Conservation (phyloP, 2,797 vertebrate species). For the Nyctalus aviator region DNA sequence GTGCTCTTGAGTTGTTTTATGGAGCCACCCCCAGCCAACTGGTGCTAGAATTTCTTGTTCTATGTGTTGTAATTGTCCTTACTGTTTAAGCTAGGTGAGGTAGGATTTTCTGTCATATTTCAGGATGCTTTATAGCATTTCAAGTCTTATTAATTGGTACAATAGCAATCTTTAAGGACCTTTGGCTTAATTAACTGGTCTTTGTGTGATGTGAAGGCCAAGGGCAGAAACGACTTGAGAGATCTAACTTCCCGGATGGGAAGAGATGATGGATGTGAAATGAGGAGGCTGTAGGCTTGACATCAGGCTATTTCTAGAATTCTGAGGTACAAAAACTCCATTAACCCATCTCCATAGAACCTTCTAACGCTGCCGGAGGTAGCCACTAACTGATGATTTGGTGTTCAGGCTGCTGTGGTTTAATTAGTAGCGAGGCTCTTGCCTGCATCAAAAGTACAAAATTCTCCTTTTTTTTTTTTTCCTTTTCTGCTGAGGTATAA, state of each 20-base stretch:
- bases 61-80: background rate
- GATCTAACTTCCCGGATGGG: background rate
- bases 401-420: background rate
- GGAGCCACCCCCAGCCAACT: background rate
- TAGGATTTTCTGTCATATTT: background rate
- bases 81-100: background rate
- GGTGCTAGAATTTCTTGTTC: background rate
- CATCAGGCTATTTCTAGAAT: slow-evolving; percentile 41
- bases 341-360: slow-evolving; percentile 46
- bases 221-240: background rate
- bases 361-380: slow-evolving; percentile 5
- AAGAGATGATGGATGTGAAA: background rate
- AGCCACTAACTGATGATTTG: background rate
- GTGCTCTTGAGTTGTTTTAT: background rate
- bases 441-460: slow-evolving; percentile 36
- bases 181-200: background rate
- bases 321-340: background rate
- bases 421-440: slow-evolving; percentile 53
- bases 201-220: background rate
- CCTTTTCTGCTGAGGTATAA: slow-evolving; percentile 41
- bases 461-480: background rate
- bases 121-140: background rate
- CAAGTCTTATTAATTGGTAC: background rate
- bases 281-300: background rate
- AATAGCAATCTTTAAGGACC: background rate